Evolutionary conservation across 2,113 vertebrate species (phyloP).

Genomic region (Phrynocephalus versicolor): DNA sequence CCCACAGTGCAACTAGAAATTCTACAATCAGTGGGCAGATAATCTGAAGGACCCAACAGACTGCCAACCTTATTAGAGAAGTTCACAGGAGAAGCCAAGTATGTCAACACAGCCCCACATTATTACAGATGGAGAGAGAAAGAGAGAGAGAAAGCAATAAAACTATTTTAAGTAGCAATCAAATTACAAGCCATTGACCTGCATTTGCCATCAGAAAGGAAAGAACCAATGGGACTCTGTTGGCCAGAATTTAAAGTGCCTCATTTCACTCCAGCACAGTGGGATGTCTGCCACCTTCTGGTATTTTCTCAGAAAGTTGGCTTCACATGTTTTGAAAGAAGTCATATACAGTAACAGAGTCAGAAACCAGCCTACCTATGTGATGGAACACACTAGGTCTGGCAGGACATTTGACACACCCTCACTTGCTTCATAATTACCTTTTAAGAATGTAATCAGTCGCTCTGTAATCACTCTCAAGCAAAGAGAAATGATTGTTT

Average conservation of each 20-base stretch:
- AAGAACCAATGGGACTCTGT: neutral
- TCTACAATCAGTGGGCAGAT: too few relatives aligned
- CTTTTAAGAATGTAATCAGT: neutral
- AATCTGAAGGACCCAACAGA: neutral
- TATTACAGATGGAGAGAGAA: neutral
- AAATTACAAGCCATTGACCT: neutral
- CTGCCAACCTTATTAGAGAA: neutral
- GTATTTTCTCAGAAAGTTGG: neutral
- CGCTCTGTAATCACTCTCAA: neutral
- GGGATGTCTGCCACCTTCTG: neutral
- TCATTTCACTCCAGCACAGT: neutral
- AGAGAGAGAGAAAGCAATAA: too few relatives aligned
- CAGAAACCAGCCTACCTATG: neutral
- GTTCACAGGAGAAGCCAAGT: neutral
- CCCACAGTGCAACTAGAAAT: neutral
- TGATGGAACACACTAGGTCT: neutral
- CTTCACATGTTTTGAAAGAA: neutral
- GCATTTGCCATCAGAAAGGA: neutral
- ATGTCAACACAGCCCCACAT: neutral
- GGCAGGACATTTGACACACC: neutral
- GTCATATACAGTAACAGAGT: neutral
- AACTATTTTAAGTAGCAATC: too few relatives aligned
- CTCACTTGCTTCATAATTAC: neutral
- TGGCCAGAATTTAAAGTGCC: neutral
- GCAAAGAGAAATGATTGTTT: neutral